Evolutionary conservation across 2,797 vertebrate genomes (phyloP), one percentile per base, ranked within the genome.

Genomic region (Enteromius radiatus): DNA sequence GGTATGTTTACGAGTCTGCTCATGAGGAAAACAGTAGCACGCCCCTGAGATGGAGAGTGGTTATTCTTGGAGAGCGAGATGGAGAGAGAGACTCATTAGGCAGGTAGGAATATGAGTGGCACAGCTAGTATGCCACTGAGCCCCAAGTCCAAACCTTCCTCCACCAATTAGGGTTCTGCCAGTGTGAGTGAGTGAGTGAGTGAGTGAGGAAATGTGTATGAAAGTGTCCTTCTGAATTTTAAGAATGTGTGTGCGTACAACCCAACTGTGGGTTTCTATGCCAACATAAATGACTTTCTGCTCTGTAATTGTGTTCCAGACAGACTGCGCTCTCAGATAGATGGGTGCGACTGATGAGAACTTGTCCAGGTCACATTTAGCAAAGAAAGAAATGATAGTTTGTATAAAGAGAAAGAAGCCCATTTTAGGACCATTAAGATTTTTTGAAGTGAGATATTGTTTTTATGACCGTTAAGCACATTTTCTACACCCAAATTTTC

Each of bases 101-200:
- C 56, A 67, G 17, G 64, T 38, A 70, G 43, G 82, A 78, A 84
- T 87, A 73, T 87, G 82, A 84, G 67, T 81, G 83, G 63, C 81
- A 85, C 87, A 82, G 75, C 83, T 85, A 80, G 85, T 81, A 43
- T 78, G 77, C 71, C 81, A 83, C 67, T 82, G 80, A 86, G 80
- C 84, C 79, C 82, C n/a, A 33, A 81, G 73, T 86, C 77, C 85
- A 84, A 82, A 68, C 69, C 78, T 79, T 76, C 64, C 75, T 80
- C 64, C 67, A 73, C 81, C 81, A 88, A 89, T 83, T 86, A 85
- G 52, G 45, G 47, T 56, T 85, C 68, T 80, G 84, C 85, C 78
- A 63, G 69, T 77, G 68, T 78, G 78, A 65, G 64, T 73, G 81
- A 61, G 79, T 77, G 82, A 80, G 36, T 38, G 36, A 38, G 38